A percentile compares a stretch with the other conserved stretches of the same genome.
phyloP scores from a whole-genome alignment of 2,888 invertebrate species.

The Patella caerulea region DNA sequence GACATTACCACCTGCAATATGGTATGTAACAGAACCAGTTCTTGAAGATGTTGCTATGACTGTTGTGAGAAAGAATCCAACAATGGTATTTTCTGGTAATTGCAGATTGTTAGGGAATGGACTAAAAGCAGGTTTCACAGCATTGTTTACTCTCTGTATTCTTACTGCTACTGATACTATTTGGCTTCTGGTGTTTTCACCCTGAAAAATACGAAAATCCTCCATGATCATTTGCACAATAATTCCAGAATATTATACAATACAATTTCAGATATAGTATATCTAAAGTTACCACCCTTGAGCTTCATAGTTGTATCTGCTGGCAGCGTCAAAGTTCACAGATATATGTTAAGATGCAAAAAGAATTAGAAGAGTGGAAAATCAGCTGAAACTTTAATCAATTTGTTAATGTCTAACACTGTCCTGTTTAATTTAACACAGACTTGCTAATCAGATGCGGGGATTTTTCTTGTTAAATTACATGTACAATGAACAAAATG shows the following conservation, averaged over 20 bases:
- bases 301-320: too few species aligned
- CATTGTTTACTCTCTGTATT: slow-evolving; percentile 79
- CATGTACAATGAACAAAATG: neutral
- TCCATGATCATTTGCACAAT: too few species aligned
- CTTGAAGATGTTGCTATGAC: slow-evolving; percentile 84
- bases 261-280: too few species aligned
- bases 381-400: too few species aligned
- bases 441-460: too few species aligned
- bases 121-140: slow-evolving; percentile 84
- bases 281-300: too few species aligned
- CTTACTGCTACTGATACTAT: slow-evolving; percentile 84
- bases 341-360: too few species aligned
- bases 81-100: slow-evolving; percentile 74
- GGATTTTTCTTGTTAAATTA: neutral
- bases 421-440: too few species aligned
- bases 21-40: slow-evolving; percentile 74
- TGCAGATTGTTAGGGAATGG: slow-evolving; percentile 70
- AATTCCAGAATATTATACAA: too few species aligned
- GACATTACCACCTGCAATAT: slow-evolving; percentile 93
- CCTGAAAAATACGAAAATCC: slow-evolving; percentile 67
- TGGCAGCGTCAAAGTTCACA: too few species aligned
- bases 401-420: too few species aligned
- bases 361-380: too few species aligned
- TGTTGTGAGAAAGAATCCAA: slow-evolving; percentile 79
- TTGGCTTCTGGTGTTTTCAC: slow-evolving; percentile 79